These are phyloP conservation scores for Tetragnatha montana DNA, from an alignment of 2,888 invertebrate genomes.

Conservation along the genomic window DNA sequence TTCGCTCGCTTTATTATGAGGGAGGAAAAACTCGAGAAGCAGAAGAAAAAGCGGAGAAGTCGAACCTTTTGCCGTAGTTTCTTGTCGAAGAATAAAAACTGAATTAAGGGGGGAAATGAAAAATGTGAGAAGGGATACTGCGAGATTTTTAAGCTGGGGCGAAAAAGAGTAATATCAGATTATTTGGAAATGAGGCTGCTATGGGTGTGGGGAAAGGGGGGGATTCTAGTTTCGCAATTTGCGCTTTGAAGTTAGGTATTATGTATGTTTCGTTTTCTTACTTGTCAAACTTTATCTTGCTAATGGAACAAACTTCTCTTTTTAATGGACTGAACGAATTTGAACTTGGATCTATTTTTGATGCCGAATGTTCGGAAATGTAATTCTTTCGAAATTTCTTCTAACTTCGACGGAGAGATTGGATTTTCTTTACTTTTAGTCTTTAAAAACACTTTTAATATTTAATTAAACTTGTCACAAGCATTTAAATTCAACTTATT, in stretches of 20 bases:
- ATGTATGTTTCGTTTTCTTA: background rate
- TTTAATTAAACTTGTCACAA: too few species aligned
- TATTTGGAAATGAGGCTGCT: background rate
- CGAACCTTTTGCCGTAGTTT: background rate
- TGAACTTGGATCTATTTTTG: background rate
- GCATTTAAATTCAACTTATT: too few species aligned
- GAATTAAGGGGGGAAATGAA: background rate
- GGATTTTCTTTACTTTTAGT: too few species aligned
- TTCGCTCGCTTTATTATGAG: conserved; percentile 2
- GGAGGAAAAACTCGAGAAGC: background rate
- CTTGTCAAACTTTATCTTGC: background rate
- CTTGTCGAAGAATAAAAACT: background rate
- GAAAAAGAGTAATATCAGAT: background rate
- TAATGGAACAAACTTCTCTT: background rate
- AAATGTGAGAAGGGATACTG: background rate
- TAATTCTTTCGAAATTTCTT: too few species aligned
- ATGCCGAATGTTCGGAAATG: too few species aligned
- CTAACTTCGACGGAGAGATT: too few species aligned
- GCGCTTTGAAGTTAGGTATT: background rate
- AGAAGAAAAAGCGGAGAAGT: background rate
- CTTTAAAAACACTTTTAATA: too few species aligned
- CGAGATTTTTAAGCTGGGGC: background rate
- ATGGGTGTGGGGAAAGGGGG: background rate
- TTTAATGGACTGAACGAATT: background rate
- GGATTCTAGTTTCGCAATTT: background rate